Evolutionary conservation across 2,113 vertebrate species (phyloP), one percentile per base, ranked within the genome.

Genomic region (Mobula birostris): DNA sequence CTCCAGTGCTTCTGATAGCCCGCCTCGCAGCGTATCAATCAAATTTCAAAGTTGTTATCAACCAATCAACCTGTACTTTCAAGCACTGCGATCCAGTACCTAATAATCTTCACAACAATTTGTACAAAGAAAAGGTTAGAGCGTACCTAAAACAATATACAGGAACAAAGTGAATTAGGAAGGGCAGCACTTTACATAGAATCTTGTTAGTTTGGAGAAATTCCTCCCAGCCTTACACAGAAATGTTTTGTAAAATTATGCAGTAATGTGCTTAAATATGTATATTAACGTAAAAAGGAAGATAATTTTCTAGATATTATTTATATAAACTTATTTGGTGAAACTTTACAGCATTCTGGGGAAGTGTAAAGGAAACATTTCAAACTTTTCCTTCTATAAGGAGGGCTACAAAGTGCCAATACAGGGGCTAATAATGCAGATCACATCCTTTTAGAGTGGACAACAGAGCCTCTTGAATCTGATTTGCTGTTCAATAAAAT

Each of bases 61-160:
- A 90, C 85, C 85, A 90, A 90, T 90, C 85, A 90, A 90, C 85
- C 85, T 90, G 85, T 90, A 90, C 85, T 90, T 90, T 90, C 85
- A 90, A 90, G 85, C 61, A 90, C 61, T 90, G 85, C 85, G 85
- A 90, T 90, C 85, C 85, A 90, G 85, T 66, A 68, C 85, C 85
- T 90, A 90, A 90, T 90, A 90, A 90, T 90, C 85, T 90, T 90
- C 85, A 90, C 85, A 90, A 90, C 85, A 90, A 90, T 90, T 90
- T 90, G 61, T 90, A 90, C 85, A 90, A 90, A 90, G 15, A 90
- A 68, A 66, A 90, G 61, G 85, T 90, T 90, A 90, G 85, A 90
- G 85, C 85, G 85, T 90, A 90, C 85, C 85, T 90, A 90, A 90
- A 90, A 90, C 85, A 90, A 90, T 90, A 90, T 90, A 90, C 85